Conservation (phyloP, 2,888 invertebrate genomes). For the Eristalis tenax region DNA sequence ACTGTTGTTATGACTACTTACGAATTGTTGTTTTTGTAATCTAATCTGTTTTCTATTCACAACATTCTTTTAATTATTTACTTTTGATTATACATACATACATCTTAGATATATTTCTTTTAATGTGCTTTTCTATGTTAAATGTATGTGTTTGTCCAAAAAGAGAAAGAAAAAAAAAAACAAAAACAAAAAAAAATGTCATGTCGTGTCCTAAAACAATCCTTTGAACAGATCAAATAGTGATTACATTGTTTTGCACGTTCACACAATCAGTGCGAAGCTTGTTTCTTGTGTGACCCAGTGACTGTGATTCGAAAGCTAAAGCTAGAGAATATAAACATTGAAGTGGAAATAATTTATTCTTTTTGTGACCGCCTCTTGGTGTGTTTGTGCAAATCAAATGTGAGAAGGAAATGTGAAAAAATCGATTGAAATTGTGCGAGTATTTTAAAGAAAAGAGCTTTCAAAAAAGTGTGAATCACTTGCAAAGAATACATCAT, state of each 20-base stretch:
- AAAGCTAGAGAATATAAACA: neutral
- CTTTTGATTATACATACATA: conserved; percentile 10
- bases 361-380: neutral
- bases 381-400: neutral
- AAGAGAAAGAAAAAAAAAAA: neutral
- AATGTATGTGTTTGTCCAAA: conserved; percentile 65
- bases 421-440: neutral
- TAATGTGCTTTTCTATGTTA: conserved; percentile 43
- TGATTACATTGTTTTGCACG: neutral
- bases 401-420: neutral
- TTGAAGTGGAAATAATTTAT: neutral
- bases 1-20: conserved; percentile 1
- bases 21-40: conserved; percentile 68
- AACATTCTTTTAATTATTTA: conserved; percentile 32
- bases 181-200: neutral
- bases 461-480: no score
- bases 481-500: no score
- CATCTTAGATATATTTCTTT: conserved; percentile 14
- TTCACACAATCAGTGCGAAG: neutral
- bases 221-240: neutral
- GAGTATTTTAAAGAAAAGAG: neutral
- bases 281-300: conserved; percentile 20
- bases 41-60: conserved; percentile 46
- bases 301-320: conserved; percentile 16
- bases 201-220: neutral